Evolutionary conservation across 2,797 vertebrate genomes (phyloP), one percentile per base, ranked within the genome.

Genomic region (Chaetodon trifasciatus): DNA sequence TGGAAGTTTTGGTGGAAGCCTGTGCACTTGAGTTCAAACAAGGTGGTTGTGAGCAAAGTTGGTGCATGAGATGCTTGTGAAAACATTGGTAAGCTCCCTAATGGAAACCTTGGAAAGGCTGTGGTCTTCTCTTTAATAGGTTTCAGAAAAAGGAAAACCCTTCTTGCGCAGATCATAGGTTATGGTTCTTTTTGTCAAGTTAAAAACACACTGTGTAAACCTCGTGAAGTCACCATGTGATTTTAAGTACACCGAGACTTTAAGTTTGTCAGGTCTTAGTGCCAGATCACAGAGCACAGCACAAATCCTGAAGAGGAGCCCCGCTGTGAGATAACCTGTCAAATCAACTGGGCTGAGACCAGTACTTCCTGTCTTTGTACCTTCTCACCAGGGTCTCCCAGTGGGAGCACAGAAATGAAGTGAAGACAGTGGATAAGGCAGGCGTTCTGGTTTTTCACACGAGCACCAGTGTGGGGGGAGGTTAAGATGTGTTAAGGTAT

Each of bases 281-380:
- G 79, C 77, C 56, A 4, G 88, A 79, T 84, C 77, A 85, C 66
- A 84, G 86, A 90, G 53, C 88, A 91, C 74, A 87, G 82, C 55
- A 50, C 73, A 72, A 72, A 46, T 47, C 85, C 68, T 82, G 61
- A 81, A 80, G 82, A 76, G 74, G 74, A 8, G 2, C 74, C 89
- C 88, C n/a, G 42, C 90, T 71, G 92, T 83, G 88, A 83, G 83
- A 53, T 75, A 90, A 89, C 91, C 86, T 90, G 88, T 86, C 74
- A 83, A 86, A 87, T 84, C 74, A 90, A 69, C 75, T 46, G 56
- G 80, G 67, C 82, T 84, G 63, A 92, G 86, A 92, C 72, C 74
- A 92, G 81, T 7, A 72, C 86, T 91, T 95, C 91, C 93, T 92
- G 83, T 80, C 81, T 88, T 89, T 90, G 85, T 93, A 42, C 60